Evolutionary conservation across 2,113 vertebrate species (phyloP).

Genomic region (Solea senegalensis): DNA sequence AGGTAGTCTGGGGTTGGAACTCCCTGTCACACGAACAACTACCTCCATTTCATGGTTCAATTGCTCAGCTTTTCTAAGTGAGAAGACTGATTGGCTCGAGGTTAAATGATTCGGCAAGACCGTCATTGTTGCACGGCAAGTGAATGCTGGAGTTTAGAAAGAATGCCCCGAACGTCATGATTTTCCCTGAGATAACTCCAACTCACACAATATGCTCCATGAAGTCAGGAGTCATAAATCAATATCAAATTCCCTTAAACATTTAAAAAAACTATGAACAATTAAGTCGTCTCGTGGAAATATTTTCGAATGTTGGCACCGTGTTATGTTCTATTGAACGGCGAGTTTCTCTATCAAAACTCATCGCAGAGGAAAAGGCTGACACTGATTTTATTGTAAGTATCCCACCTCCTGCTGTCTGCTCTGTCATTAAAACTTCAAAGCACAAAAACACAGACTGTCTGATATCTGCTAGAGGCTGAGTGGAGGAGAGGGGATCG

Average conservation of each 20-base stretch:
- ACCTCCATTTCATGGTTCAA: conserved; percentile 79
- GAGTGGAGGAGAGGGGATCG: too few species aligned
- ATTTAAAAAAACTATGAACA: conserved; percentile 14
- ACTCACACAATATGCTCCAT: conserved; percentile 43
- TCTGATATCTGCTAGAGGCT: too few species aligned
- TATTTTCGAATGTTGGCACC: neutral
- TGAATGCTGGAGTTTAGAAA: conserved; percentile 47
- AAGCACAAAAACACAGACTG: too few species aligned
- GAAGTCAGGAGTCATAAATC: conserved; percentile 36
- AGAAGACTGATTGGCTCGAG: conserved; percentile 75
- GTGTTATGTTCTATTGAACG: conserved; percentile 1
- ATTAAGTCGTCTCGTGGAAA: neutral
- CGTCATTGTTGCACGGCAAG: conserved; percentile 76
- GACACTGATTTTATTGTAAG: too few species aligned
- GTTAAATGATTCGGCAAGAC: conserved; percentile 74
- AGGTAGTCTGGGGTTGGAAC: conserved; percentile 58
- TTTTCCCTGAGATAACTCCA: conserved; percentile 61
- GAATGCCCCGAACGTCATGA: conserved; percentile 46
- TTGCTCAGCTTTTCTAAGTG: conserved; percentile 67
- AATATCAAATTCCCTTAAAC: conserved; percentile 39
- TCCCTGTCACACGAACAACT: conserved; percentile 63
- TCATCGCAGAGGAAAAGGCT: neutral
- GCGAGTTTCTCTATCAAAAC: conserved; percentile 6
- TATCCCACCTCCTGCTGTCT: too few species aligned
- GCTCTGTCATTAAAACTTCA: too few species aligned